phyloP scores from a whole-genome alignment of 1,140 invertebrate species.

The Apocrypta bakeri region DNA sequence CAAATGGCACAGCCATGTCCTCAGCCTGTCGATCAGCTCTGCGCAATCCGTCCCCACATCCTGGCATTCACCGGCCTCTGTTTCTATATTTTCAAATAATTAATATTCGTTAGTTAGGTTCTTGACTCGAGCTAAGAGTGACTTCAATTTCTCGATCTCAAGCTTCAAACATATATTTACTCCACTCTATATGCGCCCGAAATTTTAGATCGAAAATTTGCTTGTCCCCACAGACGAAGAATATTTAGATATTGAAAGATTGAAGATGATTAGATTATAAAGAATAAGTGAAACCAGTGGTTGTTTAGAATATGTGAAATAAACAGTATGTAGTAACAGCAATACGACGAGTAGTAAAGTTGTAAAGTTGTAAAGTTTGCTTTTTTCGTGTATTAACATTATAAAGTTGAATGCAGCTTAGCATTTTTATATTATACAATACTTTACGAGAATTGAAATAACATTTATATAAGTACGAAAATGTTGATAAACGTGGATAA shows the following conservation, averaged over 20 bases:
- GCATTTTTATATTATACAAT: too few relatives aligned
- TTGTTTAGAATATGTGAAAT: too few relatives aligned
- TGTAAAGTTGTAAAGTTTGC: not conserved
- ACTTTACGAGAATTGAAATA: not conserved
- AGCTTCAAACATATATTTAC: not conserved
- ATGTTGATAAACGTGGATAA: not conserved
- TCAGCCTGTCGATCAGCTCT: constrained; percentile 73
- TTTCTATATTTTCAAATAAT: constrained; percentile 61
- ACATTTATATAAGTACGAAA: too few relatives aligned
- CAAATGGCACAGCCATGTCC: constrained; percentile 74
- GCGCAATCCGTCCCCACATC: constrained; percentile 72
- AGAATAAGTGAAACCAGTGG: too few relatives aligned
- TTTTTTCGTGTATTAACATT: not conserved
- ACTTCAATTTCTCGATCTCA: not conserved
- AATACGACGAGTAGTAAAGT: too few relatives aligned
- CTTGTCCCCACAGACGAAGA: not conserved
- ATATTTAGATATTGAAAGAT: not conserved
- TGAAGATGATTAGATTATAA: not conserved
- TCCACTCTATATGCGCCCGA: not conserved
- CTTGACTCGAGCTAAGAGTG: not conserved
- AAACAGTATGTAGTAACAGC: too few relatives aligned
- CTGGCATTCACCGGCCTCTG: constrained; percentile 71
- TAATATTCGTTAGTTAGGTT: not conserved
- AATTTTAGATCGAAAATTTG: not conserved
- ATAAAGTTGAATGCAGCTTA: too few relatives aligned